phyloP scores from a whole-genome alignment of 2,888 invertebrate genomes.

The Sericinus montela region DNA sequence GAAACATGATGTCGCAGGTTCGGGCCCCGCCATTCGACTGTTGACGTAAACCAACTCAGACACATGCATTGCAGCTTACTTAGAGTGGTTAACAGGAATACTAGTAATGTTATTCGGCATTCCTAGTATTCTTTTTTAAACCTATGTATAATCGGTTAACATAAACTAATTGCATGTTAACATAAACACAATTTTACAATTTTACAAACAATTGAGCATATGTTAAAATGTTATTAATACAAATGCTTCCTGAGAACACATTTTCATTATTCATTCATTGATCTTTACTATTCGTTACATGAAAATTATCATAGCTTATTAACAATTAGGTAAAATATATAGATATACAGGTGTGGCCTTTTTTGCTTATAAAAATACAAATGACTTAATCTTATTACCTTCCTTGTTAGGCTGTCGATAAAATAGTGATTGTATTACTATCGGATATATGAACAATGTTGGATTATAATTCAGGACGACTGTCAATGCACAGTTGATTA shows the following conservation, averaged over 20 bases:
- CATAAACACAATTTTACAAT: neutral
- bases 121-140: no score
- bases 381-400: conserved; percentile 16
- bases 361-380: conserved; percentile 16
- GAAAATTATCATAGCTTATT: conserved; percentile 3
- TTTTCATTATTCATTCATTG: conserved; percentile 12
- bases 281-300: conserved; percentile 2
- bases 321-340: neutral
- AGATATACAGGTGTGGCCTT: conserved; percentile 4
- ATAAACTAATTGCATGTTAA: neutral
- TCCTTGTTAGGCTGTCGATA: conserved; percentile 17
- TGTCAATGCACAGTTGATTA: conserved; percentile 56
- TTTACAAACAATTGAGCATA: conserved; percentile 1
- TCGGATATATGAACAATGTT: conserved; percentile 29
- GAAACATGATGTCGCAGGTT: no score
- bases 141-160: no score
- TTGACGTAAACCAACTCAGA: no score
- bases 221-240: conserved; percentile 1
- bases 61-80: no score
- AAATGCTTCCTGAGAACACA: conserved; percentile 1
- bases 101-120: no score
- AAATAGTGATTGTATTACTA: conserved; percentile 25
- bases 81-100: no score
- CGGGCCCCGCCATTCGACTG: no score
- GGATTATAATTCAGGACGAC: conserved; percentile 42